These are phyloP conservation scores for Drosophila oshimai DNA, from an alignment of 1,140 invertebrate genomes.

Conservation along the genomic window DNA sequence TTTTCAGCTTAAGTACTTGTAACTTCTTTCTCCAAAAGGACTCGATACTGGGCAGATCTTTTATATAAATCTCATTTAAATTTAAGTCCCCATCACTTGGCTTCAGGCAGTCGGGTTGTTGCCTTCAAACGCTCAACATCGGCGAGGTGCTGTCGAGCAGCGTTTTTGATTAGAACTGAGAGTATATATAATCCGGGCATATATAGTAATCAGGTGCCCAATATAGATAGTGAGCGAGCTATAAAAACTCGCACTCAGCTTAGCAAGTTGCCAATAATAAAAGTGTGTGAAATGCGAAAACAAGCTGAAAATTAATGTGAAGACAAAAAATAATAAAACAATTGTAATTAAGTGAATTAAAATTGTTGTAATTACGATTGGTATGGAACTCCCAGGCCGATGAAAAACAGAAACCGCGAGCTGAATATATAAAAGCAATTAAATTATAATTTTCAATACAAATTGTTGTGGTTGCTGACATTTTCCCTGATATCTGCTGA, in stretches of 20 bases:
- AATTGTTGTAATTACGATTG: conserved; percentile 35
- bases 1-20: background rate
- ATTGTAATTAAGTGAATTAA: conserved; percentile 49
- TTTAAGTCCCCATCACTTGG: conserved; percentile 2
- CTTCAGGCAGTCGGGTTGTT: conserved; percentile 28
- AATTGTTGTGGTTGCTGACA: conserved; percentile 34
- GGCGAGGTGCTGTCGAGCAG: background rate
- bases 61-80: conserved; percentile 38
- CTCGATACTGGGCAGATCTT: background rate
- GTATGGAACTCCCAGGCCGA: conserved; percentile 6
- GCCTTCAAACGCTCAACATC: conserved; percentile 58
- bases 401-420: conserved; percentile 20
- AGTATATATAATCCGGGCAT: conserved; percentile 13
- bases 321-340: conserved; percentile 11
- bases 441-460: conserved; percentile 38
- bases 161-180: conserved; percentile 37
- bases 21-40: background rate
- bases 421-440: conserved; percentile 31
- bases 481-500: conserved; percentile 22
- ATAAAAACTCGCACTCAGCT: conserved; percentile 35
- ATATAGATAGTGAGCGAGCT: conserved; percentile 28
- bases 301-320: conserved; percentile 6
- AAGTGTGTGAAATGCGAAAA: conserved; percentile 42
- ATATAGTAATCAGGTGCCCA: conserved; percentile 33
- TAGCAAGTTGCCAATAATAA: conserved; percentile 34